Evolutionary conservation across 2,113 vertebrate genomes (phyloP), one percentile per base, ranked within the genome.

Genomic region (Cygnus buccinator): DNA sequence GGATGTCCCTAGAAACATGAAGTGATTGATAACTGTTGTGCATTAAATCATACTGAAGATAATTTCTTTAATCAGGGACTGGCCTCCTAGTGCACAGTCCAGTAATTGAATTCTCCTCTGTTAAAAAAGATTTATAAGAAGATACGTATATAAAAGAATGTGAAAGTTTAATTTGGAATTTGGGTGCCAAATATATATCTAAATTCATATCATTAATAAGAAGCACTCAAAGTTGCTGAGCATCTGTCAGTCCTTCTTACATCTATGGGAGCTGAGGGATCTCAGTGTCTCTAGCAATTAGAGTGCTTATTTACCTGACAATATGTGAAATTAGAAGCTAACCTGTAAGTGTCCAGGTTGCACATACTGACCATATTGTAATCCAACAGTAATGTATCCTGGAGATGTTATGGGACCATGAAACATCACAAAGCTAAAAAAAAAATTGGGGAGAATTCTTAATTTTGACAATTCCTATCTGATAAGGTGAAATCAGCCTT

Each of bases 41-140:
- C 85, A 96, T 90, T 85, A 93, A 93, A 91, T 93, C 20, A 83
- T 23, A 58, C 39, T 62, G 39, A 85, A 85, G 46, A 66, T 57
- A 89, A 87, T 91, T 68, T 22, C 20, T 82, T 93, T 94, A 91
- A 72, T 81, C 44, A 8, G 5, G 44, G 75, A 58, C 41, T 54
- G 54, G 59, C 28, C 78, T 70, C n/a, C 43, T 87, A 58, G 29
- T 25, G 25, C 62, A 73, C 35, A 94, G 41, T 54, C 31, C 71
- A 55, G 82, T 90, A 85, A 95, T 39, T 73, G 71, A 95, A 87
- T 93, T 91, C 13, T 75, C 39, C 3, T 39, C 39, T 54, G 6
- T 75, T 93, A 57, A 85, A 82, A 50, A 58, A 52, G 70, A 46
- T 37, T 63, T 58, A 87, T 95, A 75, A 44, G 62, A 87, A 72